phyloP scores from a whole-genome alignment of 2,888 invertebrate species.

The Morinoia aosen region DNA sequence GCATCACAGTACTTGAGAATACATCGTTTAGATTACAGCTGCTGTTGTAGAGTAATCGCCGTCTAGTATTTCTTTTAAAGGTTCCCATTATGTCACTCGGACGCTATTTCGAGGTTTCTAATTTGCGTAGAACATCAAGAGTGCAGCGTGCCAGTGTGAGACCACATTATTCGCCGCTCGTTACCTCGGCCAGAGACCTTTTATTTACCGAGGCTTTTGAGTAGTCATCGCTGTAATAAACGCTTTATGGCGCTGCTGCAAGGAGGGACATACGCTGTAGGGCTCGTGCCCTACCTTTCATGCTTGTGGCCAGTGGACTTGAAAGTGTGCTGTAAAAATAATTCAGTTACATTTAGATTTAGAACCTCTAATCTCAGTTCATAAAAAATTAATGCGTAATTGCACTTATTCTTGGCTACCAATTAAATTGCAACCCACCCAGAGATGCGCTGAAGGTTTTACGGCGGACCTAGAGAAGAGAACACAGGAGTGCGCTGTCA shows the following conservation, averaged over 20 bases:
- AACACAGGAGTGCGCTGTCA: not conserved
- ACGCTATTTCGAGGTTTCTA: not conserved
- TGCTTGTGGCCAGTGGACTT: not conserved
- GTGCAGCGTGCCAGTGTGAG: not conserved
- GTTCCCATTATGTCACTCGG: not conserved
- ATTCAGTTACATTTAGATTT: not conserved
- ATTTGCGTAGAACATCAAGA: slow-evolving; percentile 4
- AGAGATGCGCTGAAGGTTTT: not conserved
- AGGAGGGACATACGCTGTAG: slow-evolving; percentile 1
- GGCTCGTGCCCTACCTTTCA: not conserved
- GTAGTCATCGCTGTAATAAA: not conserved
- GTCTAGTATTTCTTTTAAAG: not conserved
- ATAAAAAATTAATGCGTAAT: not conserved
- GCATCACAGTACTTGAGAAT: not conserved
- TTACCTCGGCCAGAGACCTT: not conserved
- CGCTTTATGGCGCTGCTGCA: not conserved
- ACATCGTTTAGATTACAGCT: not conserved
- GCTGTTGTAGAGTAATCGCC: not conserved
- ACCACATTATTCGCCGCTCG: not conserved
- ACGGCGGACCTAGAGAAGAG: not conserved
- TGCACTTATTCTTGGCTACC: not conserved
- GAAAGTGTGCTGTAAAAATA: not conserved
- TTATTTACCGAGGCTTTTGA: not conserved
- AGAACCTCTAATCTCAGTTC: not conserved
- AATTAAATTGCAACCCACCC: not conserved